Base-by-base conservation (phyloP, 2,888 invertebrate species). In the Sesia apiformis region DNA sequence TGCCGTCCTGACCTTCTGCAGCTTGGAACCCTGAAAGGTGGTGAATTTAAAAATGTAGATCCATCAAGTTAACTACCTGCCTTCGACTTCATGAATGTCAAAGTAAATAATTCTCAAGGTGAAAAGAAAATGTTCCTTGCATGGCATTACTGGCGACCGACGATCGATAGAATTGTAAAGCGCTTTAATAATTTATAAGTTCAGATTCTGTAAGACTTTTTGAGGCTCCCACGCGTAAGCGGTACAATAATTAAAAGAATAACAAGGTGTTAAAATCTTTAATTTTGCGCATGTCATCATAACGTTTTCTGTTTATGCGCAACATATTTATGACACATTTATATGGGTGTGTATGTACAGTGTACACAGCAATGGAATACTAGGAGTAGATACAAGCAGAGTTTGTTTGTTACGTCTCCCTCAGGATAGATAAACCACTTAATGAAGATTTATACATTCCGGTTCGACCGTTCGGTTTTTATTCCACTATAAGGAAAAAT, bases 131-230 rank as follows among this genome's bases (percentile, higher is more conserved):
- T 76, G 72, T 73, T 70, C 76, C 74, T 72, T 71, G 80, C 71
- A 82, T 80, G 67, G 65, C 72, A 81, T 80, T 80, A 78, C 72
- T 64, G 7, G 61, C 69, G 66, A 67, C 65, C 68, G 61, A 53
- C 72, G 75, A 75, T 81, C 78, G 74, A 83, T 84, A 80, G 81
- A 85, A 83, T 86, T 84, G 78, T 80, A 84, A 83, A 84, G 81
- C 61, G 66, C 64, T 69, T 74, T 66, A 72, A 77, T 81, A 78
- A 77, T 74, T 70, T 69, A 72, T 72, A 64, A 62, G 63, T 64
- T 63, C 57, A 58, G 58, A 61, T 64, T 63, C 60, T 66, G 64
- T 60, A 61, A 63, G 39, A 46, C 54, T 58, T 57, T 62, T 56
- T 56, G 51, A 63, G 59, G 60, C 59, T 55, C 63, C 63, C 67